These are phyloP conservation scores for Eurystomus glaucurus DNA, from an alignment of 2,797 vertebrate species.

Conservation along the genomic window DNA sequence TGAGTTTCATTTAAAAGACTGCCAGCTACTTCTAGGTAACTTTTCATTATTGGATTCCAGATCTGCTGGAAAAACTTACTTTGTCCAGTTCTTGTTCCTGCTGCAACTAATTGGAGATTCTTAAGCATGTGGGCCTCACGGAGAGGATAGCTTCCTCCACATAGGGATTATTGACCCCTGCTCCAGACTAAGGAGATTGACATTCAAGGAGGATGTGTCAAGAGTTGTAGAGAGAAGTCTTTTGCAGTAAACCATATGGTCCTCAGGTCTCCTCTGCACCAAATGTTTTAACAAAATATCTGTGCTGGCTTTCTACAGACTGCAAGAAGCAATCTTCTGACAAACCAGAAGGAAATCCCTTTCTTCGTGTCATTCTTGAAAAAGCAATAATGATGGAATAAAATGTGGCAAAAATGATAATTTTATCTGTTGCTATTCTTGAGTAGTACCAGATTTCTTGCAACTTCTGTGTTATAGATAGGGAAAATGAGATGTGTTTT, in stretches of 20 bases:
- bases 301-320: background rate
- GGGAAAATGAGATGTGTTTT: background rate
- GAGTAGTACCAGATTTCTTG: conserved; percentile 27
- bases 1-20: background rate
- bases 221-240: background rate
- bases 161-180: background rate
- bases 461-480: background rate
- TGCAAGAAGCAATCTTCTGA: background rate
- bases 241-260: background rate
- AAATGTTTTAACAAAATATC: background rate
- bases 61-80: background rate
- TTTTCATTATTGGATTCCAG: background rate
- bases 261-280: conserved; percentile 11
- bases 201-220: background rate
- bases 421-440: background rate
- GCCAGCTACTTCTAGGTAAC: background rate
- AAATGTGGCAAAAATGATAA: background rate
- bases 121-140: background rate
- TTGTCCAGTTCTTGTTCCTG: background rate
- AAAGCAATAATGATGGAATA: background rate
- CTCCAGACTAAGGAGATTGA: background rate
- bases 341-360: conserved; percentile 33
- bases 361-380: conserved; percentile 7
- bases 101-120: background rate
- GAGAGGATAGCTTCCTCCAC: background rate